Evolutionary conservation across 2,888 invertebrate genomes (phyloP), one percentile per base, ranked within the genome.

Genomic region (Megalurothrips usitatus): DNA sequence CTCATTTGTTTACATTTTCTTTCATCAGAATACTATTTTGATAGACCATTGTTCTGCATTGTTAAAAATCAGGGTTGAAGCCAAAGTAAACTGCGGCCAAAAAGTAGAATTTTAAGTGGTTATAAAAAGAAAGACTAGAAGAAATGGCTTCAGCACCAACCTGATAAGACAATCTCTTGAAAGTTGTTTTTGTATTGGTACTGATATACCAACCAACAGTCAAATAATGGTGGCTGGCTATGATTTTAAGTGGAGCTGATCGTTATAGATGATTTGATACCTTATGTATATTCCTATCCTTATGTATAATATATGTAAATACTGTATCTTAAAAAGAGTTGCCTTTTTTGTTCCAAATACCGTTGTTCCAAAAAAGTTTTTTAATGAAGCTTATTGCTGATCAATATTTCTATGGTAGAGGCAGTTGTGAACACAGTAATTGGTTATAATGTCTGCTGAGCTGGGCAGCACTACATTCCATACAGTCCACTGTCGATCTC

Each of bases 261-360:
- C 68, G 10, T 12, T 10, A 23, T 75, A 26, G 26, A 75, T 75
- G 26, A 26, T 26, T 75, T 75, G 68, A 75, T 23, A 75, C 68
- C n/a, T 12, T 75, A 26, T 75, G 68, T 75, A 75, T 75, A 75
- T 75, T 75, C 68, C 68, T 75, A 23, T 23, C 23, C 12, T 12
- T 26, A 26, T 75, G 68, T 75, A 75, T 75, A 3, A 75, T 75
- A 75, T 75, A 75, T 58, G 68, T 75, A 75, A 26, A 75, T 75
- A 75, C 12, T 75, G 68, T 75, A 75, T 26, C 68, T 75, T 23
- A 75, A 68, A 75, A 75, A 8, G n/a, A 8, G 17, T 58, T 43
- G 34, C 34, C 34, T 43, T 43, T 6, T 43, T 43, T 43, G 34
- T 43, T 43, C 34, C 34, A 43, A 43, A 43, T 43, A 43, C 34